These are phyloP conservation scores for Brachionus sp. DNA, from an alignment of 1,140 invertebrate genomes.

Conservation along the genomic window DNA sequence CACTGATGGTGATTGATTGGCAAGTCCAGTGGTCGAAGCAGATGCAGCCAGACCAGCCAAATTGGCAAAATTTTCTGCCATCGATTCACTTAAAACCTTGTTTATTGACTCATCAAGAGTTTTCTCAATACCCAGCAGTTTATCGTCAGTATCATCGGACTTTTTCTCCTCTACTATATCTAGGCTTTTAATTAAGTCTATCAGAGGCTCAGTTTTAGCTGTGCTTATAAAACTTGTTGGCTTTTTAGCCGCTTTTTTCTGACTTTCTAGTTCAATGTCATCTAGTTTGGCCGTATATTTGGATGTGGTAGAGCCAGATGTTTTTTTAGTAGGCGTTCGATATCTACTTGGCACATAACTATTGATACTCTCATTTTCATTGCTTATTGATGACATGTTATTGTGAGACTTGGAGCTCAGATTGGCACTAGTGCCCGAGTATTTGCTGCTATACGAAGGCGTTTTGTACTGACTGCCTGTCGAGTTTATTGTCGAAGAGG, in stretches of 20 bases:
- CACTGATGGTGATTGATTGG: background rate
- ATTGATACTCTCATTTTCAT: background rate
- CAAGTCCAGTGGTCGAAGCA: background rate
- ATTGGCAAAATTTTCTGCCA: background rate
- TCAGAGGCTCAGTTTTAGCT: slow-evolving; percentile 24
- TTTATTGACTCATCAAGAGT: slow-evolving; percentile 26
- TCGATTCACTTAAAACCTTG: slow-evolving; percentile 5
- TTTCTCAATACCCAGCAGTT: slow-evolving; percentile 10
- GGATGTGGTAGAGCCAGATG: background rate
- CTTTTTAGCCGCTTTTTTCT: background rate
- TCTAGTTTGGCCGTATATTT: slow-evolving; percentile 32
- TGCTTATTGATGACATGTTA: background rate
- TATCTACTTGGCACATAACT: slow-evolving; percentile 21
- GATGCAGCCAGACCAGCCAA: background rate
- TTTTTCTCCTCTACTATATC: background rate
- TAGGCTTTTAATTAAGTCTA: slow-evolving; percentile 4
- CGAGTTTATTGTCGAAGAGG: background rate
- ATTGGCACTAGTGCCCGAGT: background rate
- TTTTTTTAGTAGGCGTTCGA: slow-evolving; percentile 11
- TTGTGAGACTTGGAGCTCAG: slow-evolving; percentile 15
- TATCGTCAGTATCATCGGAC: slow-evolving; percentile 11
- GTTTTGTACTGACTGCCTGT: background rate
- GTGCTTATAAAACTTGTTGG: slow-evolving; percentile 12
- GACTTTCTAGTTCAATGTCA: background rate
- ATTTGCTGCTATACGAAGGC: background rate